Conservation (phyloP, 1,140 invertebrate genomes). For the Bombus balteatus region DNA sequence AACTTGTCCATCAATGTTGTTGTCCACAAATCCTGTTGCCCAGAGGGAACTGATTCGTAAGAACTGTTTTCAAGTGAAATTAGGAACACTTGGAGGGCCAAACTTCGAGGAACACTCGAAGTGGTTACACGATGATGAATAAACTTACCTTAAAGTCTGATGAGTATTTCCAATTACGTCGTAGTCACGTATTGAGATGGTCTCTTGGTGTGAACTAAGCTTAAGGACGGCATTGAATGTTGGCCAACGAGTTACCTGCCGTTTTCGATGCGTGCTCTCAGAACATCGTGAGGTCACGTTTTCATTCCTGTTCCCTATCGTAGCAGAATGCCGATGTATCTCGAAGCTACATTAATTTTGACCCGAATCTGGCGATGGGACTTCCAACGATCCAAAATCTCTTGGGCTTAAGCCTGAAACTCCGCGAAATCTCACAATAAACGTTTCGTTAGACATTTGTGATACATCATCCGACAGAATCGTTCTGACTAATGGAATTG, state of each 20-base stretch:
- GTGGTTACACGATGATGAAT: not conserved
- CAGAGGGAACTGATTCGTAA: not conserved
- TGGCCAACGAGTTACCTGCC: not conserved
- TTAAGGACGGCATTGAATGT: not conserved
- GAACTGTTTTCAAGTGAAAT: not conserved
- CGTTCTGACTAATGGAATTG: not conserved
- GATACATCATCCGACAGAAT: not conserved
- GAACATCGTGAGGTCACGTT: not conserved
- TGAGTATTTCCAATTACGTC: not conserved
- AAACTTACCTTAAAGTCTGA: not conserved
- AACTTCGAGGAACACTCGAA: not conserved
- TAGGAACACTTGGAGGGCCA: not conserved
- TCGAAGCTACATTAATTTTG: not conserved
- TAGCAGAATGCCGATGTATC: not conserved
- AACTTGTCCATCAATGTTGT: not conserved
- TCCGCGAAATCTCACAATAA: not conserved
- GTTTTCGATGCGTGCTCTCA: not conserved
- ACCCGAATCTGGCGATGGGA: not conserved
- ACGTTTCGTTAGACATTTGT: not conserved
- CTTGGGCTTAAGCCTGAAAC: not conserved
- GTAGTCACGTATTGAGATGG: not conserved
- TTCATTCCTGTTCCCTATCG: not conserved
- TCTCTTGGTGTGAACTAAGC: not conserved
- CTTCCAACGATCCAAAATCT: not conserved
- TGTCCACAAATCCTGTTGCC: not conserved